Conservation (phyloP, 1,140 invertebrate species). For the Lethocerus indicus region DNA sequence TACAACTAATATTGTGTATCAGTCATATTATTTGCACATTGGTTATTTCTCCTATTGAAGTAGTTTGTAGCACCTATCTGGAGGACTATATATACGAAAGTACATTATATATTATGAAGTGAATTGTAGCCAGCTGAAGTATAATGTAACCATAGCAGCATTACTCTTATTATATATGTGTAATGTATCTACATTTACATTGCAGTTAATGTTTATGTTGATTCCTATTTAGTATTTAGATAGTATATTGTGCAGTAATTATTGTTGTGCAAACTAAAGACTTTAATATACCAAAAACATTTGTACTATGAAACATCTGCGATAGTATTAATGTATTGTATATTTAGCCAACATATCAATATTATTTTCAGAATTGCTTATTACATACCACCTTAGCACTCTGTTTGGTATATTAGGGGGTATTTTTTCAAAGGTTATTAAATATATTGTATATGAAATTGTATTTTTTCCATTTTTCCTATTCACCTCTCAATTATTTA, state of each 20-base stretch:
- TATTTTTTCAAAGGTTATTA: slow-evolving; percentile 12
- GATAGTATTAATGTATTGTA: slow-evolving; percentile 10
- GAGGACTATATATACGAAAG: slow-evolving; percentile 1
- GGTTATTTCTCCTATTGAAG: neutral
- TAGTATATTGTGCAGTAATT: slow-evolving; percentile 11
- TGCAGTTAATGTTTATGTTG: slow-evolving; percentile 13
- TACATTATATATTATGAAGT: neutral
- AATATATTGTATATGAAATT: no score
- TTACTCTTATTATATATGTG: slow-evolving; percentile 9
- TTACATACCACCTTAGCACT: slow-evolving; percentile 12
- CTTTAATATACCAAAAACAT: slow-evolving; percentile 14
- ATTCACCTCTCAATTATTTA: no score
- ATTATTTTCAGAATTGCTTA: slow-evolving; percentile 12
- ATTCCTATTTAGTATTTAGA: slow-evolving; percentile 13
- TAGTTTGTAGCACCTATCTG: neutral
- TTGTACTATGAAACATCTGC: slow-evolving; percentile 10
- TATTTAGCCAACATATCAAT: slow-evolving; percentile 14
- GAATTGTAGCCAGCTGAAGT: slow-evolving; percentile 1
- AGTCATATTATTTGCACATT: neutral
- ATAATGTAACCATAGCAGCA: no score
- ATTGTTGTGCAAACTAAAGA: slow-evolving; percentile 15
- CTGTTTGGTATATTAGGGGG: slow-evolving; percentile 9
- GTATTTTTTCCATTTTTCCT: no score
- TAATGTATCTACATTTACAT: slow-evolving; percentile 12
- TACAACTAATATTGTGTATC: neutral